Evolutionary conservation across 2,113 vertebrate genomes (phyloP).

Genomic region (Herpailurus yagouaroundi): DNA sequence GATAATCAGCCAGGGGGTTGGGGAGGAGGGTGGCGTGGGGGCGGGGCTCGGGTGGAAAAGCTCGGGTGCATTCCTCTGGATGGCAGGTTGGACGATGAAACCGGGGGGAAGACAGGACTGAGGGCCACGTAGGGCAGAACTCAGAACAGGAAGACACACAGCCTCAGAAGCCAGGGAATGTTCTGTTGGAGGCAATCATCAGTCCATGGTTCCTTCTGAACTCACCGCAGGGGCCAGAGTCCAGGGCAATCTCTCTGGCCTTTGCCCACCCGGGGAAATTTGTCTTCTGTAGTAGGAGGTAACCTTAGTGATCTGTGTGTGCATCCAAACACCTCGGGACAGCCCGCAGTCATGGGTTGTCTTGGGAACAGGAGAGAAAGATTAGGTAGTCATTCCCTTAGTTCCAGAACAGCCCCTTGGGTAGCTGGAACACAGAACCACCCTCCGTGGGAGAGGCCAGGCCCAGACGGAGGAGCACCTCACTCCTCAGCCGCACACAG

Average conservation of each 20-base stretch:
- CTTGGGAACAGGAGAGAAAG: background rate
- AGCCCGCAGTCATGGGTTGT: background rate
- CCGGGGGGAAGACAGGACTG: background rate
- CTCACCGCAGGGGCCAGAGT: too few species aligned
- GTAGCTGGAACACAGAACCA: background rate
- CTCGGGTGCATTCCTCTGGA: background rate
- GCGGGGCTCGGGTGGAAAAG: background rate
- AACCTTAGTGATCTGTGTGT: background rate
- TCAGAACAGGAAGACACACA: accelerated
- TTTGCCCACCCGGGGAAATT: background rate
- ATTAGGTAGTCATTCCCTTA: background rate
- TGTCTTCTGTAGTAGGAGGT: background rate
- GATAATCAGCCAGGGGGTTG: background rate
- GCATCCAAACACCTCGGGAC: background rate
- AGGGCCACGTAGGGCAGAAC: background rate
- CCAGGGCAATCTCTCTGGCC: background rate
- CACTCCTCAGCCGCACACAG: accelerated
- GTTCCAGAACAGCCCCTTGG: too few species aligned
- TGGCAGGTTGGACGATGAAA: background rate
- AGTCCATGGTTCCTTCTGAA: background rate
- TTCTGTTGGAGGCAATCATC: background rate
- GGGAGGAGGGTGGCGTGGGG: accelerated
- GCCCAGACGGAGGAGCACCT: too few species aligned
- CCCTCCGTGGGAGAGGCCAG: background rate
- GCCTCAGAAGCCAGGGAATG: background rate